phyloP scores from a whole-genome alignment of 2,888 invertebrate genomes.

The Vesta saturnalis region DNA sequence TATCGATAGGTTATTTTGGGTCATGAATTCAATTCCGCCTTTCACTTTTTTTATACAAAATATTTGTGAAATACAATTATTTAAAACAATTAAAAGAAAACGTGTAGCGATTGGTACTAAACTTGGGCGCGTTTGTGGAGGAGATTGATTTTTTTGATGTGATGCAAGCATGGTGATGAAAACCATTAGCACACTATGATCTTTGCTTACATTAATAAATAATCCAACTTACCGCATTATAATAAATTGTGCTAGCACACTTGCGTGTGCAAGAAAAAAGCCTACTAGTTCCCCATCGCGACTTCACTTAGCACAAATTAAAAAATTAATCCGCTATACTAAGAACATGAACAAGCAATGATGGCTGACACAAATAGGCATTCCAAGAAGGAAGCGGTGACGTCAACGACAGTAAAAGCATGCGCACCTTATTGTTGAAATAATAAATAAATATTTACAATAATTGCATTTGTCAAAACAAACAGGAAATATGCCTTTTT shows the following conservation, averaged over 20 bases:
- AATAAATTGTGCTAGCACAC: constrained; percentile 72
- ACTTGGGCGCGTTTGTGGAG: background rate
- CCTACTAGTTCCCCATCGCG: constrained; percentile 78
- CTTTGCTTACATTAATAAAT: constrained; percentile 46
- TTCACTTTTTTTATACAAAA: too few relatives aligned
- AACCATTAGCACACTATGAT: constrained; percentile 25
- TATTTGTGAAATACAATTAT: too few relatives aligned
- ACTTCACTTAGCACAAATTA: constrained; percentile 63
- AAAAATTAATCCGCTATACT: constrained; percentile 55
- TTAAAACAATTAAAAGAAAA: too few relatives aligned
- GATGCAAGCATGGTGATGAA: background rate
- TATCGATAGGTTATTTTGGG: background rate
- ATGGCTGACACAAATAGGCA: constrained; percentile 23
- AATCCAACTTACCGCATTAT: constrained; percentile 73
- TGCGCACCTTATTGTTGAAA: too few relatives aligned
- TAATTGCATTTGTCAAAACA: too few relatives aligned
- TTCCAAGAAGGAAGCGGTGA: background rate
- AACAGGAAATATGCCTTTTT: too few relatives aligned
- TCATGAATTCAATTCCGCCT: constrained; percentile 9
- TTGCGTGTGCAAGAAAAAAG: constrained; percentile 74
- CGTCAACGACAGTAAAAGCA: too few relatives aligned
- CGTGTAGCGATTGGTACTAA: background rate
- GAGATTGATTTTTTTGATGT: background rate
- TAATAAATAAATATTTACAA: too few relatives aligned
- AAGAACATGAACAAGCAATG: constrained; percentile 59